Conservation (phyloP, 2,888 invertebrate species). For the Callosobruchus maculatus region DNA sequence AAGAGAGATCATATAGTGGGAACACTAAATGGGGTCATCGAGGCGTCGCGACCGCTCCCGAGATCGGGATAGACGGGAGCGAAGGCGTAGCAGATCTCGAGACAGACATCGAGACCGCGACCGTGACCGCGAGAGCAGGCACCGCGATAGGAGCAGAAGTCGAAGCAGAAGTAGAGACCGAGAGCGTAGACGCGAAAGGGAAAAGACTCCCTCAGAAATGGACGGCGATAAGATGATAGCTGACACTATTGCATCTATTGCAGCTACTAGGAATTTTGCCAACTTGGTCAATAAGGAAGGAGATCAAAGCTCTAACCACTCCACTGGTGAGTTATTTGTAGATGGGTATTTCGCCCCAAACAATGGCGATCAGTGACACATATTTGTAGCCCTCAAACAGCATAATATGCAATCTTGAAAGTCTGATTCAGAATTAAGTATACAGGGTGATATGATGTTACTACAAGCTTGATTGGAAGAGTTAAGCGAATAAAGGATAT, state of each 20-base stretch:
- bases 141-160: constrained; percentile 36
- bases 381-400: too few relatives aligned
- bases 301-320: constrained; percentile 38
- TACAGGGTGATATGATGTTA: too few relatives aligned
- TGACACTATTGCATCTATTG: constrained; percentile 51
- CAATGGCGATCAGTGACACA: constrained; percentile 5
- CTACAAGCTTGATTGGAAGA: too few relatives aligned
- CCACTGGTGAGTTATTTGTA: constrained; percentile 30
- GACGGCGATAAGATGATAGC: constrained; percentile 52
- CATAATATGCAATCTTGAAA: too few relatives aligned
- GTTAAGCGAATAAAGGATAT: too few relatives aligned
- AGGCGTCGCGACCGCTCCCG: constrained; percentile 55
- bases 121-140: constrained; percentile 30
- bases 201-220: constrained; percentile 40
- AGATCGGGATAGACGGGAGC: constrained; percentile 36
- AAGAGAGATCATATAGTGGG: neutral
- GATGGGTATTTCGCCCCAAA: neutral
- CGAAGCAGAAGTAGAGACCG: constrained; percentile 44
- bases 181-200: constrained; percentile 40
- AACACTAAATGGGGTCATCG: constrained; percentile 51
- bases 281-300: constrained; percentile 42
- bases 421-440: too few relatives aligned
- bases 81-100: constrained; percentile 37
- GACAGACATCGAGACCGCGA: constrained; percentile 44
- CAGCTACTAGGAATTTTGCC: constrained; percentile 55